Percentiles rank a stretch among this genome's conserved stretches.
These are phyloP conservation scores for Anarhynchus alexandrinus DNA, from an alignment of 2,113 vertebrate species.

Conservation along the genomic window DNA sequence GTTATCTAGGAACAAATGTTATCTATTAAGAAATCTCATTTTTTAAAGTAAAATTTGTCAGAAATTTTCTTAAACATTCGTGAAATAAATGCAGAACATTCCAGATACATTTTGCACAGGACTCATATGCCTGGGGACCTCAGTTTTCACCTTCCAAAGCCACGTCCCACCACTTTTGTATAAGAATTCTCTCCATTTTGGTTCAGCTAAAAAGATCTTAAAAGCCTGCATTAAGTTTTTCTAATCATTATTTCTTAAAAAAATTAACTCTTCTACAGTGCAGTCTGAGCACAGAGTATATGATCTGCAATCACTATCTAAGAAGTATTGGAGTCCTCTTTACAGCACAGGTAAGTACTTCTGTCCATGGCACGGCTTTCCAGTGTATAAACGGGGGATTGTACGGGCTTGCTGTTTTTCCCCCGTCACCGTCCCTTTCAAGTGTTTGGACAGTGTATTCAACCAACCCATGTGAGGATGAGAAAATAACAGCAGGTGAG, in stretches of 20 bases:
- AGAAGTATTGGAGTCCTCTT: neutral
- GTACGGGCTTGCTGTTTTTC: neutral
- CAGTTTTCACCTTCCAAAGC: neutral
- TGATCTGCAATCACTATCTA: neutral
- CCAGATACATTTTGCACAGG: neutral
- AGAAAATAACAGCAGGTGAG: neutral
- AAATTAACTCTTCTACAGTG: neutral
- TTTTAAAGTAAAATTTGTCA: neutral
- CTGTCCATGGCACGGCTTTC: neutral
- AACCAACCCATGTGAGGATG: neutral
- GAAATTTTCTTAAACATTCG: neutral
- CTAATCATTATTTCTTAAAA: neutral
- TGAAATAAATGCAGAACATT: neutral
- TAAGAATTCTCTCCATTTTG: neutral
- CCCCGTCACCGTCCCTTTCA: neutral
- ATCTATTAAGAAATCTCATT: neutral
- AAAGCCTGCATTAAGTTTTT: neutral
- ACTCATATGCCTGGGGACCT: neutral
- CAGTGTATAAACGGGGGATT: neutral
- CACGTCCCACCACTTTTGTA: neutral
- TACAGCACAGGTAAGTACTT: accelerated
- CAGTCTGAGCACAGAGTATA: neutral
- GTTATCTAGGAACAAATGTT: neutral
- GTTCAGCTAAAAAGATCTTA: neutral
- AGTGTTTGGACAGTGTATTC: neutral